Conservation (phyloP, 2,888 invertebrate species). For the Choristoneura rosaceana region DNA sequence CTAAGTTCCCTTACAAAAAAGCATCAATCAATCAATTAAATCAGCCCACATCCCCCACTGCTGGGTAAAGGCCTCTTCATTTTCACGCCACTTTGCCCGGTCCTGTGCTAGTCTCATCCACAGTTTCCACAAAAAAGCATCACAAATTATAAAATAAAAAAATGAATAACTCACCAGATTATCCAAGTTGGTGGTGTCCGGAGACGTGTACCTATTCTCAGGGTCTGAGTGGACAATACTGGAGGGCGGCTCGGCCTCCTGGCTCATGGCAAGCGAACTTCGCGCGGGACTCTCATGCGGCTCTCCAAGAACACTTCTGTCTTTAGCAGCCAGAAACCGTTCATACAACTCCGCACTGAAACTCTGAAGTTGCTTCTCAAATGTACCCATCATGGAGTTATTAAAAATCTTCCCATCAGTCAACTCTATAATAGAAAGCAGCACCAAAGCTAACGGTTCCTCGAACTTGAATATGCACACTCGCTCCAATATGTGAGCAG, state of each 20-base stretch:
- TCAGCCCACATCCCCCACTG: too few relatives aligned
- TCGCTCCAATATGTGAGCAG: conserved; percentile 64
- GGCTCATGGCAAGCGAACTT: conserved; percentile 22
- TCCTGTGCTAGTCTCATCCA: too few relatives aligned
- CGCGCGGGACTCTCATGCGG: conserved; percentile 9
- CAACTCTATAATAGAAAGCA: conserved; percentile 60
- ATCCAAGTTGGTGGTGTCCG: conserved; percentile 69
- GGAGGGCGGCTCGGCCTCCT: conserved; percentile 34
- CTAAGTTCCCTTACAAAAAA: too few relatives aligned
- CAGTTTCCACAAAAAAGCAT: too few relatives aligned
- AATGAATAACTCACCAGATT: conserved; percentile 61
- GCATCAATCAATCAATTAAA: too few relatives aligned
- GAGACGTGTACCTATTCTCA: conserved; percentile 59
- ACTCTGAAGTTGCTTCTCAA: conserved; percentile 58
- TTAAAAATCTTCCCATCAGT: conserved; percentile 60
- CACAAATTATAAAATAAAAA: background rate
- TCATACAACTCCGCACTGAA: conserved; percentile 50
- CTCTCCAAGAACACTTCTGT: conserved; percentile 19
- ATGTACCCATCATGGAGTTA: conserved; percentile 55
- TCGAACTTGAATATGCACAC: conserved; percentile 69
- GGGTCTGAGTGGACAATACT: conserved; percentile 28
- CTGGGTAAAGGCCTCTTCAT: too few relatives aligned
- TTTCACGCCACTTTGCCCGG: too few relatives aligned
- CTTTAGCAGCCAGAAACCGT: conserved; percentile 50
- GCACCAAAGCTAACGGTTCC: conserved; percentile 53